A percentile compares a stretch with the other conserved stretches of the same genome.
phyloP scores from a whole-genome alignment of 2,113 vertebrate genomes.

The Archocentrus centrarchus region DNA sequence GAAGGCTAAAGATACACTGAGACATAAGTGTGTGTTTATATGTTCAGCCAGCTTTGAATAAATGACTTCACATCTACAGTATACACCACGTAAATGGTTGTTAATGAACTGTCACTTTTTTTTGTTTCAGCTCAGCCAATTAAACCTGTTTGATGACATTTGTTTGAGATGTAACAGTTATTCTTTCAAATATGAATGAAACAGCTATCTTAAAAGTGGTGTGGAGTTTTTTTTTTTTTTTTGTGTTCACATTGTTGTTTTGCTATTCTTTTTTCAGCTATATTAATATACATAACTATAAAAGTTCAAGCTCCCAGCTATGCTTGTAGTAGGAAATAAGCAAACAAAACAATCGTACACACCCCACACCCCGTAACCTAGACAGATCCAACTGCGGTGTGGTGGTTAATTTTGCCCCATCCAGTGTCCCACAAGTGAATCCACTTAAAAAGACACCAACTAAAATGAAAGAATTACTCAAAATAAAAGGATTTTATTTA shows the following conservation, averaged over 20 bases:
- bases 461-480: rapidly evolving
- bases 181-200: background rate
- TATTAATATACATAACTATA: too few relatives aligned
- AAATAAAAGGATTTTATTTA: too few relatives aligned
- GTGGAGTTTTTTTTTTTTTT: background rate
- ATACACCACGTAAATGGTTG: conserved; percentile 44
- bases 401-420: too few relatives aligned
- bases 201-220: background rate
- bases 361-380: too few relatives aligned
- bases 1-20: conserved; percentile 54
- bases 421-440: background rate
- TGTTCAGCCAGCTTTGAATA: conserved; percentile 57
- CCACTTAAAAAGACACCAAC: background rate
- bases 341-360: too few relatives aligned
- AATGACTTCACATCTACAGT: conserved; percentile 52
- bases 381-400: too few relatives aligned
- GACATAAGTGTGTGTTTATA: conserved; percentile 53
- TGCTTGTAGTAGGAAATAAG: too few relatives aligned
- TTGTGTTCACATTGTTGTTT: background rate
- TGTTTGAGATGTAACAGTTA: background rate
- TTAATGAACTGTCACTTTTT: conserved; percentile 55
- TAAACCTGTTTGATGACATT: conserved; percentile 69
- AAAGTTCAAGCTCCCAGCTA: too few relatives aligned
- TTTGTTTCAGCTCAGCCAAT: conserved; percentile 71
- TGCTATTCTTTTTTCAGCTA: too few relatives aligned